These are phyloP conservation scores for Chalcosyrphus nemorum DNA, from an alignment of 2,888 invertebrate species.

Conservation along the genomic window DNA sequence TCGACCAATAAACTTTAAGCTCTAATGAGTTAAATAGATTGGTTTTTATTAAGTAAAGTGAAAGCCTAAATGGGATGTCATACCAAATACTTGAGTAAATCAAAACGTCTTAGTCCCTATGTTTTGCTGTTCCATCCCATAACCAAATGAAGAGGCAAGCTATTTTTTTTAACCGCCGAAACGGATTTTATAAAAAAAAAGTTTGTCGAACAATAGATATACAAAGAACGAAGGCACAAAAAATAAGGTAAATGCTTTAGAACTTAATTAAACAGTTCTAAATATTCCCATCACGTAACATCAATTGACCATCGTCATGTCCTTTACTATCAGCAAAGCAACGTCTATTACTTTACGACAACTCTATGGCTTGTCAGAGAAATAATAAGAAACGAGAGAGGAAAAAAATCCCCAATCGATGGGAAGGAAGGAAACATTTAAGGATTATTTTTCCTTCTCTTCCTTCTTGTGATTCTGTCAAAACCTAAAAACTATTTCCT, in stretches of 20 bases:
- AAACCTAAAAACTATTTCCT: slow-evolving; percentile 36
- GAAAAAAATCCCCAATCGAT: slow-evolving; percentile 53
- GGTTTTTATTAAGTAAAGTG: too few relatives aligned
- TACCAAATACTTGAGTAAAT: too few relatives aligned
- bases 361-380: slow-evolving; percentile 3
- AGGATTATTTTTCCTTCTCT: slow-evolving; percentile 25
- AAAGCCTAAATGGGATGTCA: too few relatives aligned
- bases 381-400: neutral
- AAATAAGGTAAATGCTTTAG: slow-evolving; percentile 45
- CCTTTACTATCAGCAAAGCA: neutral
- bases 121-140: too few relatives aligned
- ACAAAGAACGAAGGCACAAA: slow-evolving; percentile 1
- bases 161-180: too few relatives aligned
- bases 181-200: neutral
- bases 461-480: neutral
- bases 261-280: slow-evolving; percentile 61
- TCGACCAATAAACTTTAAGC: too few relatives aligned
- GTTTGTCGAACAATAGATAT: slow-evolving; percentile 18
- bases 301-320: slow-evolving; percentile 64
- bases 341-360: neutral
- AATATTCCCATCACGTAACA: slow-evolving; percentile 49
- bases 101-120: too few relatives aligned
- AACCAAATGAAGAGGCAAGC: too few relatives aligned
- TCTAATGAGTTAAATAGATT: too few relatives aligned
- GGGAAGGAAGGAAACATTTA: slow-evolving; percentile 39